phyloP scores from a whole-genome alignment of 1,140 invertebrate genomes.

The Tetraneura akinire region DNA sequence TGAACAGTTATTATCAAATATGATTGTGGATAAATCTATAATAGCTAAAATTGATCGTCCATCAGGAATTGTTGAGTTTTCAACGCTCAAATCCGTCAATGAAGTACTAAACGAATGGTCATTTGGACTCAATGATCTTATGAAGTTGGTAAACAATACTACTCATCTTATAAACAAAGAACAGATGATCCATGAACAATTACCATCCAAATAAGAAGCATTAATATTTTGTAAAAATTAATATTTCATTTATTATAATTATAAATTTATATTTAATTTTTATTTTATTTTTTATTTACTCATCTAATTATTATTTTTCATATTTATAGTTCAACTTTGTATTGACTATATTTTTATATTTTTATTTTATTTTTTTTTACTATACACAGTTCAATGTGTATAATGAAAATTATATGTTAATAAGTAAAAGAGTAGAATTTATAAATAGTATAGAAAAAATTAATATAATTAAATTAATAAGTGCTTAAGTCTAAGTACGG shows the following conservation, averaged over 20 bases:
- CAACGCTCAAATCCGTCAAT: conserved; percentile 86
- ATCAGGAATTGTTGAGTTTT: conserved; percentile 85
- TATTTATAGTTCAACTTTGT: no score
- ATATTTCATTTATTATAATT: conserved; percentile 17
- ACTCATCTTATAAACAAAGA: conserved; percentile 99
- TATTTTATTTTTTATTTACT: conserved; percentile 16
- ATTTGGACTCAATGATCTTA: conserved; percentile 84
- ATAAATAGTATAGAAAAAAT: conserved; percentile 5
- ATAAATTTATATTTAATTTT: background rate
- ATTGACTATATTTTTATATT: conserved; percentile 2
- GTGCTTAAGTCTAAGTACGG: conserved; percentile 31
- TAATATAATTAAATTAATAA: conserved; percentile 25
- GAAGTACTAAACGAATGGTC: conserved; percentile 96
- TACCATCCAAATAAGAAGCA: conserved; percentile 56
- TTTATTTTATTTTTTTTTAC: no score
- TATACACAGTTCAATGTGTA: no score
- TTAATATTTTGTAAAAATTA: conserved; percentile 40
- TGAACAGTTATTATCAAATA: conserved; percentile 91
- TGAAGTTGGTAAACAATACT: conserved; percentile 96
- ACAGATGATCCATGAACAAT: conserved; percentile 86
- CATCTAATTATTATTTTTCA: background rate
- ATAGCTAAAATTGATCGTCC: conserved; percentile 91
- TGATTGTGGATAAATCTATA: conserved; percentile 91
- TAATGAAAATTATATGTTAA: background rate
- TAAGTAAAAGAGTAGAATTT: background rate